These are phyloP conservation scores for Petrocephalus microphthalmus DNA, from an alignment of 2,113 vertebrate species.

Conservation along the genomic window DNA sequence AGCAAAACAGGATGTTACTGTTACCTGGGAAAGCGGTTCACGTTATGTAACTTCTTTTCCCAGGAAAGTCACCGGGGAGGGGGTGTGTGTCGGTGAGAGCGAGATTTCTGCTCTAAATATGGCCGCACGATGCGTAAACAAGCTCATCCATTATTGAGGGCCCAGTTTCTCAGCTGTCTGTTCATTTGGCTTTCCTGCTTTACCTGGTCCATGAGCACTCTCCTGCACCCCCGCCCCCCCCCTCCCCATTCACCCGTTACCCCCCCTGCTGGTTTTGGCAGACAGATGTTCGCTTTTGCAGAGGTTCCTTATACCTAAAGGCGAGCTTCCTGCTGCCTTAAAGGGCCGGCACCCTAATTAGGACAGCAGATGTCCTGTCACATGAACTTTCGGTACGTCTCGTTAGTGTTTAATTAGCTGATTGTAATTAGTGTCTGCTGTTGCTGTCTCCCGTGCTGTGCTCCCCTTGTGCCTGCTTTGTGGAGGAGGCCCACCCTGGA, in stretches of 20 bases:
- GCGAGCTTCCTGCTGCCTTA: neutral
- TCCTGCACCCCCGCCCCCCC: neutral
- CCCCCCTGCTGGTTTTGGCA: neutral
- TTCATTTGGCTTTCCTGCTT: neutral
- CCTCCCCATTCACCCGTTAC: neutral
- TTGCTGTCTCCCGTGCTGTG: neutral
- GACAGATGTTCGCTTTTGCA: constrained; percentile 16
- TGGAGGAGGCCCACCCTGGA: constrained; percentile 75
- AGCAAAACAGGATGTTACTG: neutral
- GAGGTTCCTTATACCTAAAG: neutral
- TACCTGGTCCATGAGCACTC: neutral
- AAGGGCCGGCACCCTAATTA: neutral
- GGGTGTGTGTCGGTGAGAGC: neutral
- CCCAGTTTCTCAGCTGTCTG: neutral
- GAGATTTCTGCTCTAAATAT: neutral
- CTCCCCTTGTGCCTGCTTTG: neutral
- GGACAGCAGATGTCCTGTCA: neutral
- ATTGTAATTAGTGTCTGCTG: neutral
- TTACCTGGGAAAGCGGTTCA: neutral
- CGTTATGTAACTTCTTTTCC: neutral
- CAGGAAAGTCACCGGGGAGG: neutral
- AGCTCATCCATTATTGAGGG: neutral
- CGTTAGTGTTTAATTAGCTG: neutral
- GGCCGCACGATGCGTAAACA: neutral
- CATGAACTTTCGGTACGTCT: neutral